These are phyloP conservation scores for Netelia melanura DNA, from an alignment of 2,888 invertebrate species.

Conservation along the genomic window DNA sequence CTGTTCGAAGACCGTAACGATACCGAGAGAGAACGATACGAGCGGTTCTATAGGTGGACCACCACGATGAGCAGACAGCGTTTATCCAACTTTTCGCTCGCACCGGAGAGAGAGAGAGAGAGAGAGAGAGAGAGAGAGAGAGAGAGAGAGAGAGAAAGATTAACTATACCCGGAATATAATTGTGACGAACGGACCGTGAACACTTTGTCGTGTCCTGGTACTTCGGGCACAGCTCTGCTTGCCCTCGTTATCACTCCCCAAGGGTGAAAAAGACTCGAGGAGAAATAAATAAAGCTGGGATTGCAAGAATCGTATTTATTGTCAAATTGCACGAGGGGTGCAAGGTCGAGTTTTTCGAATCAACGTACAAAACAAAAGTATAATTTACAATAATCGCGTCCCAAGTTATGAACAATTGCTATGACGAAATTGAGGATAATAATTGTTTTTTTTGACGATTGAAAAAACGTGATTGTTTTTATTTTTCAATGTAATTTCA, in stretches of 20 bases:
- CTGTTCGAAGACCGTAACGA: conserved; percentile 34
- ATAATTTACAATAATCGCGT: too few relatives aligned
- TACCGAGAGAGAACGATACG: conserved; percentile 10
- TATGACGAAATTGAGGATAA: too few relatives aligned
- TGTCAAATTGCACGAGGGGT: too few relatives aligned
- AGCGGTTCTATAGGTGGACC: conserved; percentile 8
- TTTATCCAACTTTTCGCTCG: conserved; percentile 57
- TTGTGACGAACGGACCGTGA: conserved; percentile 63
- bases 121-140: background rate
- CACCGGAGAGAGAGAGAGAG: background rate
- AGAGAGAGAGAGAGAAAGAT: background rate
- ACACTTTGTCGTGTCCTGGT: conserved; percentile 25
- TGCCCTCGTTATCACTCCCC: conserved; percentile 46
- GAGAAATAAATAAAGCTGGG: background rate
- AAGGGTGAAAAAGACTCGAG: conserved; percentile 31
- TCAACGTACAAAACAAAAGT: too few relatives aligned
- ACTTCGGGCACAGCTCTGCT: background rate
- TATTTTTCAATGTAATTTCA: too few relatives aligned
- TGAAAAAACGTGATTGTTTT: too few relatives aligned
- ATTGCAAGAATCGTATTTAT: too few relatives aligned
- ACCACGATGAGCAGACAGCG: conserved; percentile 43
- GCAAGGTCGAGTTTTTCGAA: too few relatives aligned
- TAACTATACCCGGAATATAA: conserved; percentile 50
- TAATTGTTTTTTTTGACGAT: too few relatives aligned
- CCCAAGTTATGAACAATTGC: too few relatives aligned